Percentiles rank a stretch among this genome's conserved stretches.
These are phyloP conservation scores for Mimas tiliae DNA, from an alignment of 2,888 invertebrate species.

Conservation along the genomic window DNA sequence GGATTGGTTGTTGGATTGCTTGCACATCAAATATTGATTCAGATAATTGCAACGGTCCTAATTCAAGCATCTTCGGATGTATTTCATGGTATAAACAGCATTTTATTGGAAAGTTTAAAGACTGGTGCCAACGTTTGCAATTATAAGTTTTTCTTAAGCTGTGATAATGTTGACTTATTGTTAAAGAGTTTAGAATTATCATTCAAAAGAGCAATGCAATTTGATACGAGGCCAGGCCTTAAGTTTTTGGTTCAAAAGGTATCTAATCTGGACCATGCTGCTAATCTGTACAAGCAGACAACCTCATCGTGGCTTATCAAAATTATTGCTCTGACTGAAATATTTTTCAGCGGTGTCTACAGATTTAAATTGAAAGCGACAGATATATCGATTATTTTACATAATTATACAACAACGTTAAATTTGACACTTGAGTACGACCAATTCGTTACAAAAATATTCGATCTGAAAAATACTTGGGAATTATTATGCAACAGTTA, in stretches of 20 bases:
- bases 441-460: constrained; percentile 84
- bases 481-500: constrained; percentile 85
- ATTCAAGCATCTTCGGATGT: constrained; percentile 89
- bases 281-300: constrained; percentile 96
- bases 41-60: constrained; percentile 94
- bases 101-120: constrained; percentile 82
- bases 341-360: constrained; percentile 90
- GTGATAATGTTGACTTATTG: constrained; percentile 88
- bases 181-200: constrained; percentile 92
- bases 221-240: constrained; percentile 95
- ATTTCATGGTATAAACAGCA: constrained; percentile 86
- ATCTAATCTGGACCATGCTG: constrained; percentile 92
- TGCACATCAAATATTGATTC: constrained; percentile 96
- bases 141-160: constrained; percentile 81
- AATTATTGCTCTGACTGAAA: constrained; percentile 93
- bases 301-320: constrained; percentile 96
- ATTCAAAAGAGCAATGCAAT: constrained; percentile 92
- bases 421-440: constrained; percentile 84
- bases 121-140: constrained; percentile 73
- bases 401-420: constrained; percentile 82
- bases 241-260: constrained; percentile 98
- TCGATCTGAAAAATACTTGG: constrained; percentile 86
- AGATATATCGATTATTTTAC: constrained; percentile 86
- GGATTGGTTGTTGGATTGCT: constrained; percentile 94
- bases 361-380: constrained; percentile 86